Evolutionary conservation across 2,113 vertebrate species (phyloP).

Genomic region (Oryzias woworae): DNA sequence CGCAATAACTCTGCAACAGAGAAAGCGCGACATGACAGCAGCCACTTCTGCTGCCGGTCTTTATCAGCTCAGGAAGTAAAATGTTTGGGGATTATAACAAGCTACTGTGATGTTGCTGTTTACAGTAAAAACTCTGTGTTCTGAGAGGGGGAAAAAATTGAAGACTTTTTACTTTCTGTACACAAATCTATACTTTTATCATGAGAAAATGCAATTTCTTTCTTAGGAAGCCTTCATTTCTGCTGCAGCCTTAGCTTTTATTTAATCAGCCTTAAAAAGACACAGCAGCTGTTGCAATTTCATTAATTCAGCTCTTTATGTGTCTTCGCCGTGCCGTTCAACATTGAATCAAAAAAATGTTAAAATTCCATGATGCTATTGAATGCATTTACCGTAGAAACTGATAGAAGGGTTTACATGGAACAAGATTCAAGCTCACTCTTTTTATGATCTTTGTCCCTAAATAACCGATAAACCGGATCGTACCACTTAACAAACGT

Average conservation of each 20-base stretch:
- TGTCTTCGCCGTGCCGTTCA: too few species aligned
- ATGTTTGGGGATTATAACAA: constrained; percentile 35
- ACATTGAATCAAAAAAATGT: too few species aligned
- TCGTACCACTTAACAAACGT: too few species aligned
- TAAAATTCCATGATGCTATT: too few species aligned
- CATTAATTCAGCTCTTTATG: too few species aligned
- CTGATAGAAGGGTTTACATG: too few species aligned
- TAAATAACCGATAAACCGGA: too few species aligned
- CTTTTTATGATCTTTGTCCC: too few species aligned
- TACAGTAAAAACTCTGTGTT: constrained; percentile 25
- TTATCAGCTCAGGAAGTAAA: constrained; percentile 41
- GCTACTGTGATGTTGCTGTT: constrained; percentile 17
- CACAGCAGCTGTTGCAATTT: neutral
- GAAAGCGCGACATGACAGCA: constrained; percentile 52
- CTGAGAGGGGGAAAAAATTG: neutral
- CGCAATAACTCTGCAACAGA: constrained; percentile 39
- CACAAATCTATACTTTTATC: neutral
- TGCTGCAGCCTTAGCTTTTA: neutral
- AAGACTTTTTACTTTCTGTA: neutral
- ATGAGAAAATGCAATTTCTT: neutral
- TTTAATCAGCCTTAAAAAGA: constrained; percentile 3
- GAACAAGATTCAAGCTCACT: too few species aligned
- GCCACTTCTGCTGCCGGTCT: constrained; percentile 55
- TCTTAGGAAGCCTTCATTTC: neutral
- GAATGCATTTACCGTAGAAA: too few species aligned